Conservation (phyloP, 2,888 invertebrate species). For the Leptinotarsa peninsularis region DNA sequence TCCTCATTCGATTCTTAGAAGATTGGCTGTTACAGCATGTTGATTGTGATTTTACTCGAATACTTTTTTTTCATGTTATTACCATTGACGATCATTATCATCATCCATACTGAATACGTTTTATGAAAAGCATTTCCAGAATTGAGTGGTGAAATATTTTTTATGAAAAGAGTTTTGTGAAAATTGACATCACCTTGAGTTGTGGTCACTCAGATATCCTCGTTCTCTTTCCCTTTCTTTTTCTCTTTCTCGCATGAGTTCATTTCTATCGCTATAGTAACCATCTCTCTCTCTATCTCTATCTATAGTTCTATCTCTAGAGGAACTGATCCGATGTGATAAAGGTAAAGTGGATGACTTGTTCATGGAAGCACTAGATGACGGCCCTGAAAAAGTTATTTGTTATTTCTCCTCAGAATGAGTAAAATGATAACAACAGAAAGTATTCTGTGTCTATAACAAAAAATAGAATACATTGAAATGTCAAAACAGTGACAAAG, state of each 20-base stretch:
- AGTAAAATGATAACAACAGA: no score
- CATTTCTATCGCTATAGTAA: slow-evolving; percentile 91
- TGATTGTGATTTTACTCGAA: no score
- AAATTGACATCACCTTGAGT: slow-evolving; percentile 72
- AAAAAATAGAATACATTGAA: no score
- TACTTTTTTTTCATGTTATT: no score
- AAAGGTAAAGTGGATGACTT: slow-evolving; percentile 87
- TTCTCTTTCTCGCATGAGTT: slow-evolving; percentile 81
- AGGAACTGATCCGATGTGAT: slow-evolving; percentile 77
- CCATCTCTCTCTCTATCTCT: slow-evolving; percentile 81
- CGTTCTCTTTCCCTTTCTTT: slow-evolving; percentile 74
- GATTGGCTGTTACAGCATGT: no score
- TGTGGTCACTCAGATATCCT: slow-evolving; percentile 85
- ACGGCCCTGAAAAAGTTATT: slow-evolving; percentile 66
- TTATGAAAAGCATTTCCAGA: no score
- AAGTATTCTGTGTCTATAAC: no score
- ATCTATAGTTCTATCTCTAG: slow-evolving; percentile 73
- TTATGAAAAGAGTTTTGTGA: not conserved
- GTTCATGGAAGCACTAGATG: slow-evolving; percentile 77
- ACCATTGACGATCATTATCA: no score
- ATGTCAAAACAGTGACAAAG: no score
- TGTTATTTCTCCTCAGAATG: not conserved
- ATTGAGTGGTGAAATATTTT: no score
- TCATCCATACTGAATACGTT: no score
- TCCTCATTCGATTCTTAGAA: no score